Evolutionary conservation across 53 echinoderm and acorn worm genomes (phyloP), one percentile per base, ranked within the genome.

Genomic region (Mesocentrotus franciscanus): DNA sequence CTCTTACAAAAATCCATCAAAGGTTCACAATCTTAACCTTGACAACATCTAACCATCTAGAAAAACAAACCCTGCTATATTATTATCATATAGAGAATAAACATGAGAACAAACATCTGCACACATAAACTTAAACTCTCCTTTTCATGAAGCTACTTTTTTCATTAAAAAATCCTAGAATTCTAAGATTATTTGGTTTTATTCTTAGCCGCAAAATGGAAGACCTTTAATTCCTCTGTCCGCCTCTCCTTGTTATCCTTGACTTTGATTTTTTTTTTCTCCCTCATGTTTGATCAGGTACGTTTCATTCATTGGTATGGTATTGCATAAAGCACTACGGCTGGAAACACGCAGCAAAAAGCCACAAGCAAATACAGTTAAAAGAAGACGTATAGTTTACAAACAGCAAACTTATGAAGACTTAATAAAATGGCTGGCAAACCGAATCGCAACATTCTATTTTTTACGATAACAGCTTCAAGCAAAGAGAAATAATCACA

Each of bases 301-400:
- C 20, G 17, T 91, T 91, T 36, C 13, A 10, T 58, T 90, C 90
- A 90, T 90, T 91, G 91, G 91, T 66, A 91, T 66, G 4, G 90
- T 90, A 34, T 91, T 66, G 91, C 91, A 91, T 91, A 91, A 91
- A 66, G 91, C 91, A 91, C 91, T 62, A 9, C 4, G 91, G 91
- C 68, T 66, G 91, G 91, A 61, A 66, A 91, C 17, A 91, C 59
- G n/a, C 16, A 64, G 36, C 10, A 18, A 62, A 49, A 91, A 66
- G 24, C 64, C 66, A 91, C 91, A 66, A 91, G 35, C 58, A 57
- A 91, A 36, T 15, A 90, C 9, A 32, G 57, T 87, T 9, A 58
- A 27, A 49, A 57, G 87, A 87, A 27, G 87, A 57, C 87, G 27
- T 7, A 57, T 18, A 34, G 27, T 58, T 58, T n/a, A 85, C 58